These are phyloP conservation scores for Sipha flava DNA, from an alignment of 1,140 invertebrate genomes.

Conservation along the genomic window DNA sequence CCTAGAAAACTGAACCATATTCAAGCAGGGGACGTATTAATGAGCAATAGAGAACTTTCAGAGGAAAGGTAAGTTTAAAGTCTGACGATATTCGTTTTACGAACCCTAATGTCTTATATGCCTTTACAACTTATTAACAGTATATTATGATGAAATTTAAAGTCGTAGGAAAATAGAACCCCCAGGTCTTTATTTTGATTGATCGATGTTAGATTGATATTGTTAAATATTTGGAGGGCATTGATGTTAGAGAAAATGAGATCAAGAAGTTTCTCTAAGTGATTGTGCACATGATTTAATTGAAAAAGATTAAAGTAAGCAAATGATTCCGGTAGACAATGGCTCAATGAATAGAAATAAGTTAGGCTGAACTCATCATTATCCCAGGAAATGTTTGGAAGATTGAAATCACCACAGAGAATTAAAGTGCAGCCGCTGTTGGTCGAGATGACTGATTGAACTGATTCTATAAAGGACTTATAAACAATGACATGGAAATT, in stretches of 20 bases:
- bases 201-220: too few relatives aligned
- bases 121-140: too few relatives aligned
- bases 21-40: too few relatives aligned
- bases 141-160: too few relatives aligned
- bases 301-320: neutral
- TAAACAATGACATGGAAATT: neutral
- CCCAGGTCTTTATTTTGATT: too few relatives aligned
- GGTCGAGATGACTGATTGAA: neutral
- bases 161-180: too few relatives aligned
- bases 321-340: neutral
- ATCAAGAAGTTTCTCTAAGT: neutral
- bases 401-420: neutral
- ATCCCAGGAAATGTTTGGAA: neutral
- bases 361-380: neutral
- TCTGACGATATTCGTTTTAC: too few relatives aligned
- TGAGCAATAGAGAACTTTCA: too few relatives aligned
- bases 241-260: neutral
- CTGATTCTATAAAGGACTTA: neutral
- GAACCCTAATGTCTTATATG: too few relatives aligned
- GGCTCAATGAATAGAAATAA: neutral
- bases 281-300: neutral
- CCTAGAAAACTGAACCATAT: too few relatives aligned
- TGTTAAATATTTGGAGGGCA: too few relatives aligned
- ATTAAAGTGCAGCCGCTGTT: neutral
- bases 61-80: too few relatives aligned